phyloP scores from a whole-genome alignment of 2,888 invertebrate species.

The Hypsopygia costalis region DNA sequence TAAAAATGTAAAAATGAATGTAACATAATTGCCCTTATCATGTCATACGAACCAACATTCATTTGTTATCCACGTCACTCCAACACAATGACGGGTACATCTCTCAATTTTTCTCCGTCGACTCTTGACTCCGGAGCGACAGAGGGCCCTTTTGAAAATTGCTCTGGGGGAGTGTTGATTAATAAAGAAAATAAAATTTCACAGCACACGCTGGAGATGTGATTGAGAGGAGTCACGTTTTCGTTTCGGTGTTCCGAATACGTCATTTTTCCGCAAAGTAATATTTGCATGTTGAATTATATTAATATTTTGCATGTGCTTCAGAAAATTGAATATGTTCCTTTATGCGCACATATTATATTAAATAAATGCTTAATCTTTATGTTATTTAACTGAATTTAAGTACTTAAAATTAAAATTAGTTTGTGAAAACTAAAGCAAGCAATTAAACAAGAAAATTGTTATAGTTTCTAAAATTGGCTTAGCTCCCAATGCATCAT shows the following conservation, averaged over 20 bases:
- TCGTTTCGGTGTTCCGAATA: slow-evolving; percentile 22
- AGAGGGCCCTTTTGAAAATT: slow-evolving; percentile 38
- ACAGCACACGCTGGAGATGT: slow-evolving; percentile 35
- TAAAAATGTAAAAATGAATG: neutral
- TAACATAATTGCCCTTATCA: neutral
- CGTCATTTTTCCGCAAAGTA: slow-evolving; percentile 2
- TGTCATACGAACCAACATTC: neutral
- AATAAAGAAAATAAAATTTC: slow-evolving; percentile 66
- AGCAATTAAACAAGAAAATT: too few relatives aligned
- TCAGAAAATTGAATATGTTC: slow-evolving; percentile 1
- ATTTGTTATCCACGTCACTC: slow-evolving; percentile 10
- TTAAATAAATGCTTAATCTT: too few relatives aligned
- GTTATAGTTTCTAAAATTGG: too few relatives aligned
- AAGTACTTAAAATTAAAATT: too few relatives aligned
- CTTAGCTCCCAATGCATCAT: too few relatives aligned
- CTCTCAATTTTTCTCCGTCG: slow-evolving; percentile 60
- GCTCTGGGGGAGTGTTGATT: slow-evolving; percentile 62
- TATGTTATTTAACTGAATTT: too few relatives aligned
- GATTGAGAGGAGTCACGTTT: slow-evolving; percentile 51
- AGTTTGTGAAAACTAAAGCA: too few relatives aligned
- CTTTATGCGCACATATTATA: too few relatives aligned
- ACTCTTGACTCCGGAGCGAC: slow-evolving; percentile 42
- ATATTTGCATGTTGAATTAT: neutral
- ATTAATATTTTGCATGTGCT: slow-evolving; percentile 2
- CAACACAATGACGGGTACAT: slow-evolving; percentile 28